Conservation (phyloP, 1,140 invertebrate species). For the Aleiodes sp. region DNA sequence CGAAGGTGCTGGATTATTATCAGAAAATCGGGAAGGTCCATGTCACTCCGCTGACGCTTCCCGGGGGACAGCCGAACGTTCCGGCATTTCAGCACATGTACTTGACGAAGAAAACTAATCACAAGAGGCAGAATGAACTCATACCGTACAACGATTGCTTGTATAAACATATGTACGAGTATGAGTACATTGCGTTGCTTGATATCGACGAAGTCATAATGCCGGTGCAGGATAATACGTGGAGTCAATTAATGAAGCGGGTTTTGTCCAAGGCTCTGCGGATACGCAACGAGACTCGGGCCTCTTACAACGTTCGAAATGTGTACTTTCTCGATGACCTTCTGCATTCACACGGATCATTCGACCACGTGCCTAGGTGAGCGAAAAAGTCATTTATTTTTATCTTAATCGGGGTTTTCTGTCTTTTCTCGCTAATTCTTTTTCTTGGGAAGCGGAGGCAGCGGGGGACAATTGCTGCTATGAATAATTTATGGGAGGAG, state of each 20-base stretch:
- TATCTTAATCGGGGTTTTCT: neutral
- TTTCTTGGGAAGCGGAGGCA: too few relatives aligned
- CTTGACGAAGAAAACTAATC: slow-evolving; percentile 86
- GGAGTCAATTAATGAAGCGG: slow-evolving; percentile 82
- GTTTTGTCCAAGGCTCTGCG: slow-evolving; percentile 76
- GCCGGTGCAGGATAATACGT: slow-evolving; percentile 80
- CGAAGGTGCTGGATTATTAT: slow-evolving; percentile 87
- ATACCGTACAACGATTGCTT: slow-evolving; percentile 98
- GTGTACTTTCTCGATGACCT: slow-evolving; percentile 95
- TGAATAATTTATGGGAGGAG: slow-evolving; percentile 20
- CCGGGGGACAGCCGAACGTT: slow-evolving; percentile 90
- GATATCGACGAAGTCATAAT: slow-evolving; percentile 97
- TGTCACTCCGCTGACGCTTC: slow-evolving; percentile 87
- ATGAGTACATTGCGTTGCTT: slow-evolving; percentile 88
- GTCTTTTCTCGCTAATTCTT: neutral
- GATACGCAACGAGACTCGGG: slow-evolving; percentile 77
- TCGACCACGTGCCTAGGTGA: slow-evolving; percentile 80
- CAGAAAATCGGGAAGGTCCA: slow-evolving; percentile 78
- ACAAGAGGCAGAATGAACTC: slow-evolving; percentile 93
- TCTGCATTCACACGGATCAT: slow-evolving; percentile 81
- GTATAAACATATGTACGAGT: slow-evolving; percentile 91
- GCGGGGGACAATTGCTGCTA: too few relatives aligned
- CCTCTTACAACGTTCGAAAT: slow-evolving; percentile 91
- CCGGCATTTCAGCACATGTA: slow-evolving; percentile 89
- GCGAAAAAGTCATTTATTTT: neutral